Evolutionary conservation across 2,888 invertebrate species (phyloP), one percentile per base, ranked within the genome.

Genomic region (Luperina nickerlii): DNA sequence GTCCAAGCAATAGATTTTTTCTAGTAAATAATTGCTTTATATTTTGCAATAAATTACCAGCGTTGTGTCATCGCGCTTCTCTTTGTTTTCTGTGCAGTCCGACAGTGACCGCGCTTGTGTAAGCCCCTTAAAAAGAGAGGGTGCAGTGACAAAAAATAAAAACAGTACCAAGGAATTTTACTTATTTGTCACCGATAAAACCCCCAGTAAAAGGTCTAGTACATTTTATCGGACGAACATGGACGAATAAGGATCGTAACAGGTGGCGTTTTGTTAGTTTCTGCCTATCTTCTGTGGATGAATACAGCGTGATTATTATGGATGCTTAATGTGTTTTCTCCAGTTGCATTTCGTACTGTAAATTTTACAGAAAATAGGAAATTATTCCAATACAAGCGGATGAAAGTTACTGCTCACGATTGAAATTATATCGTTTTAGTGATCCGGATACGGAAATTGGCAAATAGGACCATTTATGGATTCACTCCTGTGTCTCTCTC

Each of bases 311-410:
- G n/a, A 51, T n/a, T 42, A 38, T 69, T 54, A 62, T 45, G 27
- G 38, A 68, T 38, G 11, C n/a, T 68, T 68, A 67, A 69, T 32
- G 48, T 68, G n/a, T 48, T 74, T 68, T 51, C 74, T 74, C 32
- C 7, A 51, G 18, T 74, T 51, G 51, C 18, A 32, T 74, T 63
- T 63, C 27, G 62, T 7, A 51, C 27, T 63, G 11, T 15, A 76
- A 77, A 45, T 54, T 2, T 32, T 72, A 71, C 42, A 74, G 27
- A 15, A 20, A 57, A 45, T 32, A 24, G 27, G 65, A 65, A 65
- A 54, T 38, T 11, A 51, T 57, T 65, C 13, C 45, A 32, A 65
- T 77, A 18, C 18, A 77, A 77, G 54, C 7, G 15, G 20, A 32
- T 27, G 38, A 76, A 63, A 63, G 48, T 27, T 63, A 27, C n/a